Evolutionary conservation across 2,888 invertebrate species (phyloP).

Genomic region (Campoplex nolae): DNA sequence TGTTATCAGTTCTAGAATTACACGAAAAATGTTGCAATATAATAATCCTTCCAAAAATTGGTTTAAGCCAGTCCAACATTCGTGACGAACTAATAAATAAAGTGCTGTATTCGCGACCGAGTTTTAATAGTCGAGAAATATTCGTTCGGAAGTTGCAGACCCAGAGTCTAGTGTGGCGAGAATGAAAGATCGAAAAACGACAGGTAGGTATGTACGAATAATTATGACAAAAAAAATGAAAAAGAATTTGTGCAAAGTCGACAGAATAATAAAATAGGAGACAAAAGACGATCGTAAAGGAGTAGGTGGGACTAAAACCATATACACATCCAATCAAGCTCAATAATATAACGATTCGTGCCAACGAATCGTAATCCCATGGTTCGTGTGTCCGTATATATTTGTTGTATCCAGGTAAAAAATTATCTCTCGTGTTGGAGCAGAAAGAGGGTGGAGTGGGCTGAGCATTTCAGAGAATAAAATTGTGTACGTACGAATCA

Average conservation of each 20-base stretch:
- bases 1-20: not conserved
- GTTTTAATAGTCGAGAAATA: slow-evolving; percentile 45
- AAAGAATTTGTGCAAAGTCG: not conserved
- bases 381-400: slow-evolving; percentile 39
- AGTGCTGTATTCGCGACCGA: not conserved
- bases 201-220: not conserved
- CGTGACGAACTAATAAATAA: not conserved
- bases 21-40: not conserved
- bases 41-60: not conserved
- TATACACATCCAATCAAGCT: slow-evolving; percentile 55
- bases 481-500: slow-evolving; percentile 55
- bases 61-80: not conserved
- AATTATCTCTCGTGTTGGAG: slow-evolving; percentile 54
- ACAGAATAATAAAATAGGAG: slow-evolving; percentile 33
- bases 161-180: slow-evolving; percentile 50
- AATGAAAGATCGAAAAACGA: slow-evolving; percentile 13
- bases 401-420: slow-evolving; percentile 36
- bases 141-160: slow-evolving; percentile 73
- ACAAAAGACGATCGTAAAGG: slow-evolving; percentile 53
- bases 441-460: slow-evolving; percentile 33
- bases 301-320: slow-evolving; percentile 71
- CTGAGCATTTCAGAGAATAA: slow-evolving; percentile 65
- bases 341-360: slow-evolving; percentile 71
- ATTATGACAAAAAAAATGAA: not conserved
- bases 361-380: slow-evolving; percentile 54